phyloP scores from a whole-genome alignment of 2,888 invertebrate genomes.

The Thymelicus acteon region DNA sequence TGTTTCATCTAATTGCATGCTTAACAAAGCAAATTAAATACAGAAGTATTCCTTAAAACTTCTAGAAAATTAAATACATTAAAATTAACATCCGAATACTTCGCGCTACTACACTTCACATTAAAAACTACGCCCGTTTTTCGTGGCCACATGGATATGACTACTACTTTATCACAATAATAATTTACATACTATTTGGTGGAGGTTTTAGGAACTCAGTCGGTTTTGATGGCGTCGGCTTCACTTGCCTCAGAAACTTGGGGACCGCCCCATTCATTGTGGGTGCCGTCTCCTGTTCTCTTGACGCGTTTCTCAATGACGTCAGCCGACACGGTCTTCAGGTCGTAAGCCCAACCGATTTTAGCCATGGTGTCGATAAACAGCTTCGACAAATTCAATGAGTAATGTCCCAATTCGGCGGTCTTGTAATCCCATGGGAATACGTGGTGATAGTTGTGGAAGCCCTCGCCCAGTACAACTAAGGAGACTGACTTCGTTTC shows the following conservation, averaged over 20 bases:
- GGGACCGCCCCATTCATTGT: slow-evolving; percentile 91
- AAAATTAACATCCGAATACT: slow-evolving; percentile 19
- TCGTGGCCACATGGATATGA: not conserved
- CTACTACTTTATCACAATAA: slow-evolving; percentile 18
- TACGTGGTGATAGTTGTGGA: slow-evolving; percentile 94
- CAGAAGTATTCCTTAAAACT: not conserved
- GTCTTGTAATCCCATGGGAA: slow-evolving; percentile 95
- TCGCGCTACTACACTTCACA: slow-evolving; percentile 4
- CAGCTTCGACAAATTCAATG: slow-evolving; percentile 88
- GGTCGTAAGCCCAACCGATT: slow-evolving; percentile 94
- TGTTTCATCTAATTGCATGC: too few relatives aligned
- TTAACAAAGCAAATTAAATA: too few relatives aligned
- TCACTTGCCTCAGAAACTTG: slow-evolving; percentile 61
- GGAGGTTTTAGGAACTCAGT: slow-evolving; percentile 7
- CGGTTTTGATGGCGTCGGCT: not conserved
- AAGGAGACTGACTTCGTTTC: slow-evolving; percentile 88
- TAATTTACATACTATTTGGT: slow-evolving; percentile 14
- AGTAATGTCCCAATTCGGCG: slow-evolving; percentile 89
- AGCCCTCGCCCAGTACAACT: slow-evolving; percentile 90
- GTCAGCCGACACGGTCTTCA: slow-evolving; percentile 90
- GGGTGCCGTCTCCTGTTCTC: slow-evolving; percentile 90
- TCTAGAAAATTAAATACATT: slow-evolving; percentile 15
- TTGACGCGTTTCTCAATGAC: slow-evolving; percentile 88
- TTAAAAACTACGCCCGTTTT: slow-evolving; percentile 21
- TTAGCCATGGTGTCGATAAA: slow-evolving; percentile 92